Base-by-base conservation (phyloP, 2,797 vertebrate genomes). In the Ciconia nigra region DNA sequence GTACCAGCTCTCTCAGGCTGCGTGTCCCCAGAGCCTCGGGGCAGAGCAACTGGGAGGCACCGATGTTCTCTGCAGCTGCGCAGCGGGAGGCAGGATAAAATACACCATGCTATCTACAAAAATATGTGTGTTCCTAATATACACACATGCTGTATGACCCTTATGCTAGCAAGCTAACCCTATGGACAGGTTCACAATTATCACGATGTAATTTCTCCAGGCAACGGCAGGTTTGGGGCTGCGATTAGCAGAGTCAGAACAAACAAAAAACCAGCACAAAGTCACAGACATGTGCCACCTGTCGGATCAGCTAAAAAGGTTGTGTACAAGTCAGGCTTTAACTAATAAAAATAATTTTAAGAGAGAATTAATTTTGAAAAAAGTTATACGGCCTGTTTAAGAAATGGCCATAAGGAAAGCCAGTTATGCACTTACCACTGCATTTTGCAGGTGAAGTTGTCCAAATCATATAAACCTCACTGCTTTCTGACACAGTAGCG, bases 61-160 rank as follows among this genome's bases (percentile, higher is more conserved):
- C 1, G 2, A 35, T 9, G 18, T 35, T 52, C 65, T 58, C 28
- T 1, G 5, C 39, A 72, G 41, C 31, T 51, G 49, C 25, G 11
- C 49, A 33, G 37, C 2, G 7, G 57, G 24, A 89, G 14, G 33
- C 10, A 51, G 69, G 39, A 46, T 35, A 49, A 88, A 85, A 85
- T 3, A 39, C 1, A 5, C 6, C 4, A 2, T 24, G 29, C 59
- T n/a, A 35, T 39, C 51, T 63, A 35, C 47, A 62, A 46, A 55
- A 69, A 25, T 13, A 51, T 2, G 16, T 9, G 8, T 35, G 21
- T 58, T 65, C 0, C 0, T 26, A 6, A 22, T 35, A 14, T 9
- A 47, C 5, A 31, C 6, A 37, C 5, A 7, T 1, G 6, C 15
- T 15, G 14, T 41, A 26, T 8, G n/a, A 61, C 16, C 6, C 15